A percentile compares a stretch with the other conserved stretches of the same genome.
Conservation (phyloP, 2,888 invertebrate genomes). For the Eilema griseolum region DNA sequence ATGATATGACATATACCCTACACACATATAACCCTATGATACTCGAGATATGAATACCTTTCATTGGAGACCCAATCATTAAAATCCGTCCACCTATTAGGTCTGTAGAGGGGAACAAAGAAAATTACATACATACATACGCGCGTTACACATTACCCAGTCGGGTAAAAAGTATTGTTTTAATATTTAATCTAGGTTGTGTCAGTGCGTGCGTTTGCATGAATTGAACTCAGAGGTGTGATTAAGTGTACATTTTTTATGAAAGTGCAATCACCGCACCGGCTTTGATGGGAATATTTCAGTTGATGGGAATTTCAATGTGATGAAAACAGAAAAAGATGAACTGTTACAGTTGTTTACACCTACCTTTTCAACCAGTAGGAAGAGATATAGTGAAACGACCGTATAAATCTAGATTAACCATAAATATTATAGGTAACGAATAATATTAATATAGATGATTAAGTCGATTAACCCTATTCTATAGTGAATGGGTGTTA, state of each 20-base stretch:
- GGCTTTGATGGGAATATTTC: slow-evolving; percentile 16
- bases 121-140: too few relatives aligned
- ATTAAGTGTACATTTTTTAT: slow-evolving; percentile 23
- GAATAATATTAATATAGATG: background rate
- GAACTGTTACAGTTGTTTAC: background rate
- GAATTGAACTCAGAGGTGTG: slow-evolving; percentile 13
- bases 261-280: slow-evolving; percentile 12
- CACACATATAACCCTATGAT: too few relatives aligned
- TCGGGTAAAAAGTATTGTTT: background rate
- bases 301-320: slow-evolving; percentile 13
- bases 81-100: too few relatives aligned
- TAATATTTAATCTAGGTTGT: background rate
- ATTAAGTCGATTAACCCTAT: too few relatives aligned
- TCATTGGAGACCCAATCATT: too few relatives aligned
- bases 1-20: too few relatives aligned
- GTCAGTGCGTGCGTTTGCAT: background rate
- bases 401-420: background rate
- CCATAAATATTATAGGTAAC: too few relatives aligned
- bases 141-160: too few relatives aligned
- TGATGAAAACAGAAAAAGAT: slow-evolving; percentile 1
- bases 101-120: too few relatives aligned
- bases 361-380: background rate
- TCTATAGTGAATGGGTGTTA: too few relatives aligned
- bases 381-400: too few relatives aligned
- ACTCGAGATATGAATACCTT: too few relatives aligned